Conservation (phyloP, 2,888 invertebrate species). For the Sphecodes monilicornis region DNA sequence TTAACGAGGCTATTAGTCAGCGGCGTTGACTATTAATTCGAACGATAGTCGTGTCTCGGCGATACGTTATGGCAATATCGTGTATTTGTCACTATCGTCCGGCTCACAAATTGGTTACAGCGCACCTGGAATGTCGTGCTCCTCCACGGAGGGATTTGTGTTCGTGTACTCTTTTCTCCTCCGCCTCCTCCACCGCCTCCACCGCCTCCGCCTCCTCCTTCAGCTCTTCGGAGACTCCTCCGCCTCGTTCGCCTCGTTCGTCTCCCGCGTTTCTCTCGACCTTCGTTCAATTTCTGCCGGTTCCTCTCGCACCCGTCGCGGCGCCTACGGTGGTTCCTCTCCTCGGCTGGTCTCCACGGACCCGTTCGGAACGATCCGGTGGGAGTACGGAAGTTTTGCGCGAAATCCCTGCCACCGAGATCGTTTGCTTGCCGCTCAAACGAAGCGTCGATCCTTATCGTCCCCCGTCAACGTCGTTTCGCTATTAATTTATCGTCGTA, state of each 20-base stretch:
- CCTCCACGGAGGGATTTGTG: slow-evolving; percentile 59
- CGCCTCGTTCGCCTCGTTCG: too few species aligned
- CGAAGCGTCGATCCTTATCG: slow-evolving; percentile 70
- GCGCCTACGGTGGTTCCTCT: neutral
- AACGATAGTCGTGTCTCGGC: slow-evolving; percentile 76
- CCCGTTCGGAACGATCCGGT: neutral
- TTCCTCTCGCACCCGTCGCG: neutral
- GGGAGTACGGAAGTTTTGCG: slow-evolving; percentile 43
- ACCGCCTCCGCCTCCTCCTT: neutral
- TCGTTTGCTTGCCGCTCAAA: slow-evolving; percentile 63
- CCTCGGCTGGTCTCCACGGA: neutral
- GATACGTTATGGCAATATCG: slow-evolving; percentile 81
- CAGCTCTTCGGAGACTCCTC: neutral
- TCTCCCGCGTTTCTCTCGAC: neutral
- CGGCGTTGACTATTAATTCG: slow-evolving; percentile 80
- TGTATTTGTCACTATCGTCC: slow-evolving; percentile 81
- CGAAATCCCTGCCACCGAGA: slow-evolving; percentile 58
- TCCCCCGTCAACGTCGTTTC: slow-evolving; percentile 72
- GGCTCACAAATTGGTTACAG: slow-evolving; percentile 81
- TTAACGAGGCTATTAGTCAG: slow-evolving; percentile 81
- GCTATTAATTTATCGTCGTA: slow-evolving; percentile 70
- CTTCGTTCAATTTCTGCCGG: neutral
- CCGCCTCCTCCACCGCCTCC: neutral
- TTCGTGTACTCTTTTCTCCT: slow-evolving; percentile 26
- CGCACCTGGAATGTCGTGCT: slow-evolving; percentile 76